A percentile compares a stretch with the other conserved stretches of the same genome.
Conservation (phyloP, 2,888 invertebrate genomes). For the Pachycephus smyrnensis region DNA sequence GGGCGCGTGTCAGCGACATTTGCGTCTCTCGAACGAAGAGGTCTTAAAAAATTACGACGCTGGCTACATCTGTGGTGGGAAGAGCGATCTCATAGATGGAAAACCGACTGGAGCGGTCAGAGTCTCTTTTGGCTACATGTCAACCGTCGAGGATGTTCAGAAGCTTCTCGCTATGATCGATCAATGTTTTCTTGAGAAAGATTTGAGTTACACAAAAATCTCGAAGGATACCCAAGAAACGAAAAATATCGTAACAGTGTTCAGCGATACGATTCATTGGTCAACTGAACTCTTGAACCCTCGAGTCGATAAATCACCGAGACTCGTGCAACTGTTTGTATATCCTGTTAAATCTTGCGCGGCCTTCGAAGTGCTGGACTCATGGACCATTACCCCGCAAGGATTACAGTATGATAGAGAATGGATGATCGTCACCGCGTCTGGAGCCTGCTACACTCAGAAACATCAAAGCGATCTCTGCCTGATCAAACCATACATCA, state of each 20-base stretch:
- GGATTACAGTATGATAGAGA: conserved; percentile 91
- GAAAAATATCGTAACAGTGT: neutral
- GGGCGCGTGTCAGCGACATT: conserved; percentile 89
- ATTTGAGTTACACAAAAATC: neutral
- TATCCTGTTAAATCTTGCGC: conserved; percentile 95
- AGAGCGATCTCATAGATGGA: conserved; percentile 85
- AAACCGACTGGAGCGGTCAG: conserved; percentile 92
- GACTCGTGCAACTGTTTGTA: conserved; percentile 72
- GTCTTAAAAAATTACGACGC: conserved; percentile 83
- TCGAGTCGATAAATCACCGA: conserved; percentile 32
- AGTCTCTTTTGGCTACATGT: conserved; percentile 93
- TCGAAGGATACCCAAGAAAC: neutral
- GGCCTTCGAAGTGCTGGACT: conserved; percentile 74
- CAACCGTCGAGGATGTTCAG: conserved; percentile 79
- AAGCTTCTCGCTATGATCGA: conserved; percentile 79
- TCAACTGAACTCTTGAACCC: neutral
- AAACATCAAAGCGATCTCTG: conserved; percentile 86
- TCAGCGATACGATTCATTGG: conserved; percentile 1
- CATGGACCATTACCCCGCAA: conserved; percentile 80
- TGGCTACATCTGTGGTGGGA: conserved; percentile 94
- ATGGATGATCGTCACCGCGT: conserved; percentile 91
- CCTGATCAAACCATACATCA: conserved; percentile 79
- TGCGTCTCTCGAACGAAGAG: conserved; percentile 77
- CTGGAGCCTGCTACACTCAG: conserved; percentile 88
- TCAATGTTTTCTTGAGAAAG: conserved; percentile 76